phyloP scores from a whole-genome alignment of 2,113 vertebrate genomes.

The Gracilinanus agilis region DNA sequence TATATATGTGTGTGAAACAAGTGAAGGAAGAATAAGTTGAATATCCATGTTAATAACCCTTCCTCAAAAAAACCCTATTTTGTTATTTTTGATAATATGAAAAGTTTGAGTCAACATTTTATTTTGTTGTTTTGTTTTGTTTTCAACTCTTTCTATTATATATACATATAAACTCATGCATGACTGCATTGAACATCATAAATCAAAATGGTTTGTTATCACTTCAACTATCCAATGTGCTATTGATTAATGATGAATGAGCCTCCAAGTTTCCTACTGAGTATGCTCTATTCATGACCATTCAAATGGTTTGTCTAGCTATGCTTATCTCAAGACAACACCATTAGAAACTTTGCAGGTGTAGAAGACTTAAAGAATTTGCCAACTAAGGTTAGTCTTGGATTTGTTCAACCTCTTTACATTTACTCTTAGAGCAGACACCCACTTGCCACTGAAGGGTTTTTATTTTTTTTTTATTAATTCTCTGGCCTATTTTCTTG shows the following conservation, averaged over 20 bases:
- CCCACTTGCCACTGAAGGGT: accelerated
- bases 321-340: neutral
- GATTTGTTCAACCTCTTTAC: neutral
- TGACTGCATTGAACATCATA: conserved; percentile 28
- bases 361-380: conserved; percentile 47
- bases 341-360: neutral
- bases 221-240: conserved; percentile 54
- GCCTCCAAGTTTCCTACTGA: conserved; percentile 59
- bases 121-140: neutral
- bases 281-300: conserved; percentile 29
- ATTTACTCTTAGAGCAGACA: conserved; percentile 5
- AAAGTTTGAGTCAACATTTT: conserved; percentile 59
- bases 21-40: conserved; percentile 19
- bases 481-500: neutral
- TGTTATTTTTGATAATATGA: neutral
- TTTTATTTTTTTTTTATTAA: neutral
- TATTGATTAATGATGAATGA: conserved; percentile 63
- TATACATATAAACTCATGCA: conserved; percentile 34
- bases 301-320: conserved; percentile 46
- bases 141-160: conserved; percentile 56
- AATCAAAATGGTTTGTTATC: conserved; percentile 67
- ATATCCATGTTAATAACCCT: neutral
- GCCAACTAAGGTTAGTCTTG: conserved; percentile 18
- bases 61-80: conserved; percentile 59
- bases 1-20: neutral